These are phyloP conservation scores for Stenolophus ochropezus DNA, from an alignment of 2,888 invertebrate species.

Conservation along the genomic window DNA sequence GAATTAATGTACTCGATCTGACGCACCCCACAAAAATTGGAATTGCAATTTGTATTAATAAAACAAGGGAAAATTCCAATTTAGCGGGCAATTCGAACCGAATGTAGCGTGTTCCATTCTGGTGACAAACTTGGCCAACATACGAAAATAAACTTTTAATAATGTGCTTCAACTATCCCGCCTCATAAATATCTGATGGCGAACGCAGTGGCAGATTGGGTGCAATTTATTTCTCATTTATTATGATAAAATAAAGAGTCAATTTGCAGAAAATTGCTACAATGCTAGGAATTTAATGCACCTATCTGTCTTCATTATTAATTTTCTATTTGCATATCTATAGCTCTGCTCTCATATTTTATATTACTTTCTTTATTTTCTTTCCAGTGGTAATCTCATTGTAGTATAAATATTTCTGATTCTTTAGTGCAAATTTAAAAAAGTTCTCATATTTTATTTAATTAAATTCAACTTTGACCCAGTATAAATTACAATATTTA, in stretches of 20 bases:
- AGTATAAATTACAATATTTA: no score
- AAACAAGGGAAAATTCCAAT: neutral
- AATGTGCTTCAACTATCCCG: conserved; percentile 41
- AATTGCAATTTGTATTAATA: conserved; percentile 29
- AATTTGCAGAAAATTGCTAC: neutral
- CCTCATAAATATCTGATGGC: conserved; percentile 37
- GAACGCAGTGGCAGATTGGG: neutral
- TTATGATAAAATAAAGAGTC: neutral
- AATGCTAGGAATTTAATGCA: neutral
- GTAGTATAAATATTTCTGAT: no score
- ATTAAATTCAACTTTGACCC: no score
- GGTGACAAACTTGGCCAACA: conserved; percentile 7
- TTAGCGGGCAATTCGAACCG: conserved; percentile 14
- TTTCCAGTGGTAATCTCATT: neutral
- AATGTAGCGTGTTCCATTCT: conserved; percentile 11
- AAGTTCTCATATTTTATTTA: no score
- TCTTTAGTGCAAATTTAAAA: no score
- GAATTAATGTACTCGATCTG: no score
- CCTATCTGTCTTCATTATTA: neutral
- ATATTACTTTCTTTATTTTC: neutral
- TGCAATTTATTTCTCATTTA: neutral
- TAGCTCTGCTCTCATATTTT: neutral
- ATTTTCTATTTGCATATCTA: neutral
- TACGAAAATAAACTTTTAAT: conserved; percentile 43
- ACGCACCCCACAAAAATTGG: conserved; percentile 1